phyloP scores from a whole-genome alignment of 2,113 vertebrate species.

The Mus spicilegus region DNA sequence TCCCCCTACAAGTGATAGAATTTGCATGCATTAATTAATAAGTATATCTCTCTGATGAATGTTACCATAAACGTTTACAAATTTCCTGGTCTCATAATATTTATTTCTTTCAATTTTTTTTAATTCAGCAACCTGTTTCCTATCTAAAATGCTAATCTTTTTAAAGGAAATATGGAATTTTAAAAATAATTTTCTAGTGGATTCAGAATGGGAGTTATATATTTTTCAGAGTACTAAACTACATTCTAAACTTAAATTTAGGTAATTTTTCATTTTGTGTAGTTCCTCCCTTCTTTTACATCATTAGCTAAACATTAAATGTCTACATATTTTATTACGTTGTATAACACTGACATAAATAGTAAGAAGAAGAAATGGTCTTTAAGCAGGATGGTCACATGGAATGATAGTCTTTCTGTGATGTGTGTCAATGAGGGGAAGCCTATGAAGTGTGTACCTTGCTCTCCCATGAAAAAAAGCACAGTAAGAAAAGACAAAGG shows the following conservation, averaged over 20 bases:
- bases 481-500: slow-evolving; percentile 15
- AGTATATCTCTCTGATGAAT: neutral
- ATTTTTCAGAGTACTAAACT: neutral
- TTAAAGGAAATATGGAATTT: neutral
- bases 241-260: neutral
- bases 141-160: neutral
- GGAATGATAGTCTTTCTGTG: neutral
- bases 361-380: neutral
- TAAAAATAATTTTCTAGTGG: neutral
- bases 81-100: neutral
- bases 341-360: neutral
- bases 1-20: neutral
- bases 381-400: neutral
- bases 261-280: neutral
- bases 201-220: neutral
- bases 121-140: no score
- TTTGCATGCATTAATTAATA: neutral
- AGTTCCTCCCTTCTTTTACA: neutral
- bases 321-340: neutral
- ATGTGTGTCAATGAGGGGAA: neutral
- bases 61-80: neutral
- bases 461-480: slow-evolving; percentile 34
- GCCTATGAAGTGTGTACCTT: neutral
- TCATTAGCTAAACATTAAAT: neutral
- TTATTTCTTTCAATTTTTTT: neutral